Conservation (phyloP, 1,140 invertebrate genomes). For the Medauroidea extradentata region DNA sequence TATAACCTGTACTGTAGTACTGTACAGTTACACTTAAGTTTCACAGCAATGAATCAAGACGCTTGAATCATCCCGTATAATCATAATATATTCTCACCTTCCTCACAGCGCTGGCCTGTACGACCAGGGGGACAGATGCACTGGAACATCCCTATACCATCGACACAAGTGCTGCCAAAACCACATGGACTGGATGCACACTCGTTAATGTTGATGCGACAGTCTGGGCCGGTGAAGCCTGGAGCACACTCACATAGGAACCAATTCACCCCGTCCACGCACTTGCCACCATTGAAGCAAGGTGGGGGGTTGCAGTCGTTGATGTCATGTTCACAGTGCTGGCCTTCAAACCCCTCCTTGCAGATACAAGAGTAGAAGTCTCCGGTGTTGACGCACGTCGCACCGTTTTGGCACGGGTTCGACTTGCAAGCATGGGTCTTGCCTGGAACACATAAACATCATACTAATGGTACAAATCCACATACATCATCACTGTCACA, state of each 20-base stretch:
- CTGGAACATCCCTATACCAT: constrained; percentile 67
- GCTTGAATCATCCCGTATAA: too few relatives aligned
- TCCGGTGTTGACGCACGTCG: constrained; percentile 65
- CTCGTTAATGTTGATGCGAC: constrained; percentile 72
- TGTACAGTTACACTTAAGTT: too few relatives aligned
- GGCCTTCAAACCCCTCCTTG: constrained; percentile 58
- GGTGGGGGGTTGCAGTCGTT: constrained; percentile 59
- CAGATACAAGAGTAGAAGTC: constrained; percentile 65
- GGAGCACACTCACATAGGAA: constrained; percentile 68
- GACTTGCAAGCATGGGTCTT: constrained; percentile 66
- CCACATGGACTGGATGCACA: constrained; percentile 77
- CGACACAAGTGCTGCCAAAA: constrained; percentile 76
- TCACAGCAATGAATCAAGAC: too few relatives aligned
- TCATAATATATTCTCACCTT: constrained; percentile 8
- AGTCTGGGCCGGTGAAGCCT: constrained; percentile 66
- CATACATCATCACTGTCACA: too few relatives aligned
- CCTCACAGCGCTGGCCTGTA: constrained; percentile 64
- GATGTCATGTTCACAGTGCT: constrained; percentile 58
- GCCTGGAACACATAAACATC: constrained; percentile 33
- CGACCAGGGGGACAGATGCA: constrained; percentile 77
- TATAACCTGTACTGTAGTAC: too few relatives aligned
- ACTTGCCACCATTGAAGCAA: constrained; percentile 72
- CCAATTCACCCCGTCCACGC: constrained; percentile 76
- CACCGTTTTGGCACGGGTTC: constrained; percentile 67
- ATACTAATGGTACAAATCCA: too few relatives aligned